Conservation (phyloP, 2,888 invertebrate species). For the Tethea ocularis region DNA sequence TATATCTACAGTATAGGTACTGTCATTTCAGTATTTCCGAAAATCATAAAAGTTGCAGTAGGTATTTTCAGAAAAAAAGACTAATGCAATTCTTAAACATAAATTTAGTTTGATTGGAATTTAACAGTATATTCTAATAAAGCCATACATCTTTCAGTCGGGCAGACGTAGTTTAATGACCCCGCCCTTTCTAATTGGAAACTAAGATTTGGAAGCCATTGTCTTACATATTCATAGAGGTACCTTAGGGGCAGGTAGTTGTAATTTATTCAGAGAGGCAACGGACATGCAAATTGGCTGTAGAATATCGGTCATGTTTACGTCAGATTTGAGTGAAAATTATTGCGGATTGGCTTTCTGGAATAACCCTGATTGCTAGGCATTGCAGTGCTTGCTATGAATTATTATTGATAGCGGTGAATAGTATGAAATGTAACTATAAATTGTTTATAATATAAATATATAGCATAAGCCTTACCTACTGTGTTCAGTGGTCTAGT, state of each 20-base stretch:
- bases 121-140: conserved; percentile 31
- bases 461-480: background rate
- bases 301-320: conserved; percentile 82
- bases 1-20: conserved; percentile 16
- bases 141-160: conserved; percentile 51
- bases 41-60: no score
- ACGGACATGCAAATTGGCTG: conserved; percentile 79
- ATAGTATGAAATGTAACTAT: conserved; percentile 13
- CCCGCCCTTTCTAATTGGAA: conserved; percentile 76
- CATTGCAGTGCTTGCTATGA: conserved; percentile 29
- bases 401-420: conserved; percentile 39
- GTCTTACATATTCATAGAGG: conserved; percentile 83
- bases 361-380: conserved; percentile 35
- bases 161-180: conserved; percentile 76
- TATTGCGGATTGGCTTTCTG: conserved; percentile 74
- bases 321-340: conserved; percentile 80
- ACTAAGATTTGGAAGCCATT: conserved; percentile 80
- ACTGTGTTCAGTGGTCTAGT: background rate
- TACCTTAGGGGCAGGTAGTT: conserved; percentile 71
- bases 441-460: conserved; percentile 2
- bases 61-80: no score
- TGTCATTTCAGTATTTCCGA: background rate
- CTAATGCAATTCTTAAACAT: no score
- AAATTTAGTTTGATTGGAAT: background rate
- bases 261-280: conserved; percentile 79